phyloP scores from a whole-genome alignment of 2,888 invertebrate genomes.

The Acrobasis suavella region DNA sequence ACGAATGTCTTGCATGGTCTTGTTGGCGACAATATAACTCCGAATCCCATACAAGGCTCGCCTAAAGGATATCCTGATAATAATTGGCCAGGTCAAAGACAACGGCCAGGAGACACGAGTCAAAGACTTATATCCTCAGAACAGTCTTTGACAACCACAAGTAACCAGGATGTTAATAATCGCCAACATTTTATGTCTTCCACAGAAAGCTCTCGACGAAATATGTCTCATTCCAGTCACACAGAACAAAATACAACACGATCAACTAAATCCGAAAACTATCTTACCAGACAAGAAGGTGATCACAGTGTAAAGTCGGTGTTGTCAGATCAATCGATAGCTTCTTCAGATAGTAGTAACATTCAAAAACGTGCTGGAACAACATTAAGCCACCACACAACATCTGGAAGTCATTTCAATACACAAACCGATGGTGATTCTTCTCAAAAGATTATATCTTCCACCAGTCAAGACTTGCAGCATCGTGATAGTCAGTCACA shows the following conservation, averaged over 20 bases:
- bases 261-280: slow-evolving; percentile 39
- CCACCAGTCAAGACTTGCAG: slow-evolving; percentile 25
- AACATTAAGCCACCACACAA: slow-evolving; percentile 44
- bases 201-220: slow-evolving; percentile 41
- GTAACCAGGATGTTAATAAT: slow-evolving; percentile 40
- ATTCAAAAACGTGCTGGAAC: slow-evolving; percentile 40
- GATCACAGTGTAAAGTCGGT: slow-evolving; percentile 40
- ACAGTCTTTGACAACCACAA: slow-evolving; percentile 43
- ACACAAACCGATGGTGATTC: slow-evolving; percentile 45
- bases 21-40: slow-evolving; percentile 43
- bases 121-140: slow-evolving; percentile 50
- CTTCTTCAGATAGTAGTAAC: slow-evolving; percentile 40
- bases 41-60: slow-evolving; percentile 24
- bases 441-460: slow-evolving; percentile 47
- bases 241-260: slow-evolving; percentile 47
- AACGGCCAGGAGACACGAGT: slow-evolving; percentile 40
- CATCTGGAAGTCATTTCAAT: slow-evolving; percentile 35
- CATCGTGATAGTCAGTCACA: slow-evolving; percentile 39
- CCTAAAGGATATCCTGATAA: slow-evolving; percentile 39
- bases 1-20: slow-evolving; percentile 77
- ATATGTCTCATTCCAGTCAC: slow-evolving; percentile 40
- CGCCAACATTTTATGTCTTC: slow-evolving; percentile 37
- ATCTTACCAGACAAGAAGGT: slow-evolving; percentile 25
- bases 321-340: slow-evolving; percentile 43
- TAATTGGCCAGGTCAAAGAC: slow-evolving; percentile 35